A percentile compares a stretch with the other conserved stretches of the same genome.
Conservation (phyloP, 2,888 invertebrate species). For the Anagyrus pseudococci region DNA sequence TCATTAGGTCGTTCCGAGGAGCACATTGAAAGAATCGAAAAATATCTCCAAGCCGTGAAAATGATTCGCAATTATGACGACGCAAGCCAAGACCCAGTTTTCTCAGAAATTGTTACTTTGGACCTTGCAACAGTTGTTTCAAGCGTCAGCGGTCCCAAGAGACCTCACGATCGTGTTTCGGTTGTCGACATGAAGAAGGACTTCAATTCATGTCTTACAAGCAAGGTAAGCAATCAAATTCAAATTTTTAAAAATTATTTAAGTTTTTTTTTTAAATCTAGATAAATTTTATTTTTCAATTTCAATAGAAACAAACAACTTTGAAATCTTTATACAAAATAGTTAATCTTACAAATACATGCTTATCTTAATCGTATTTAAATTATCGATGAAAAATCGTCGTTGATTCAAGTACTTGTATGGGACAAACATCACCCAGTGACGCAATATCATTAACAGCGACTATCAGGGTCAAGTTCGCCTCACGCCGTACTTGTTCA, state of each 20-base stretch:
- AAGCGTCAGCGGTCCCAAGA: conserved; percentile 95
- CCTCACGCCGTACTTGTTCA: conserved; percentile 51
- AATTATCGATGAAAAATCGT: conserved; percentile 39
- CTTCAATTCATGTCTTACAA: conserved; percentile 83
- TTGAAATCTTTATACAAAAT: too few species aligned
- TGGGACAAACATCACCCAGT: conserved; percentile 56
- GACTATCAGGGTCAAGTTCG: conserved; percentile 52
- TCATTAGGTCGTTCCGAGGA: conserved; percentile 77
- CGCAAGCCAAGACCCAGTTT: conserved; percentile 79
- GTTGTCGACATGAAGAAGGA: conserved; percentile 90
- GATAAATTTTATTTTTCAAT: too few species aligned
- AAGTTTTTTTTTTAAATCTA: too few species aligned
- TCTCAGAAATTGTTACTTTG: conserved; percentile 83
- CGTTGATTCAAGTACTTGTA: conserved; percentile 42
- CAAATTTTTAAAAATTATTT: too few species aligned
- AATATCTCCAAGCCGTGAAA: conserved; percentile 80
- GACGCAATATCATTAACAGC: conserved; percentile 46
- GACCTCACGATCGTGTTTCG: conserved; percentile 95
- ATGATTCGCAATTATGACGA: conserved; percentile 86
- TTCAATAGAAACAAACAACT: too few species aligned
- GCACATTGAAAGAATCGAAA: conserved; percentile 79
- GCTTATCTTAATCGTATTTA: too few species aligned
- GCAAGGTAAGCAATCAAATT: conserved; percentile 81
- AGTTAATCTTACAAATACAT: too few species aligned
- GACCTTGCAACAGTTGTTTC: conserved; percentile 90